Conservation (phyloP, 1,140 invertebrate species). For the Oscheius sp. region DNA sequence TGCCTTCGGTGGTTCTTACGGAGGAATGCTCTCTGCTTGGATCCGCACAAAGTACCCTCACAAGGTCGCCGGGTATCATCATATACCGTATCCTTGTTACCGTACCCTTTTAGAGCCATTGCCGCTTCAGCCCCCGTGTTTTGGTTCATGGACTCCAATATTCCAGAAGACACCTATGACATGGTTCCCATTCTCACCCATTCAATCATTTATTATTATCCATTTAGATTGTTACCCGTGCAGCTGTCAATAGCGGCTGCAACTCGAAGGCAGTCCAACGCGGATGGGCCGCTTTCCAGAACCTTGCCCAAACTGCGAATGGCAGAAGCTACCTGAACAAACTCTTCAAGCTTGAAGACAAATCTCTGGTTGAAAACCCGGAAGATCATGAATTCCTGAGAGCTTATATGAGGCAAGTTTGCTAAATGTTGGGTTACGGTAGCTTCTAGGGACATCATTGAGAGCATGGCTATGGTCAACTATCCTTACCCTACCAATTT, state of each 20-base stretch:
- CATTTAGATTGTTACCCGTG: constrained; percentile 28
- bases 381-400: constrained; percentile 38
- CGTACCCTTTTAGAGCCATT: constrained; percentile 73
- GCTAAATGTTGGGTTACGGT: not conserved
- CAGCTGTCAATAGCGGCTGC: constrained; percentile 64
- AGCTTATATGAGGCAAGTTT: constrained; percentile 14
- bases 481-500: constrained; percentile 65
- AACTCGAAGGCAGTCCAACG: constrained; percentile 67
- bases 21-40: constrained; percentile 94
- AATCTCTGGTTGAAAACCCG: constrained; percentile 38
- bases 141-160: constrained; percentile 74
- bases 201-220: no score
- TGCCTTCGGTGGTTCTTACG: constrained; percentile 81
- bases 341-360: constrained; percentile 46
- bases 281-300: constrained; percentile 44
- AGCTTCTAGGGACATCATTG: constrained; percentile 37
- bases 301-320: constrained; percentile 48
- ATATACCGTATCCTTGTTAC: not conserved
- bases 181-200: no score
- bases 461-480: constrained; percentile 62
- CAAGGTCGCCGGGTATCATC: constrained; percentile 71
- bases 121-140: constrained; percentile 90
- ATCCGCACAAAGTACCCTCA: constrained; percentile 93
- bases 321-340: constrained; percentile 52
- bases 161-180: constrained; percentile 77